Evolutionary conservation across 2,113 vertebrate species (phyloP).

Genomic region (Geothlypis trichas): DNA sequence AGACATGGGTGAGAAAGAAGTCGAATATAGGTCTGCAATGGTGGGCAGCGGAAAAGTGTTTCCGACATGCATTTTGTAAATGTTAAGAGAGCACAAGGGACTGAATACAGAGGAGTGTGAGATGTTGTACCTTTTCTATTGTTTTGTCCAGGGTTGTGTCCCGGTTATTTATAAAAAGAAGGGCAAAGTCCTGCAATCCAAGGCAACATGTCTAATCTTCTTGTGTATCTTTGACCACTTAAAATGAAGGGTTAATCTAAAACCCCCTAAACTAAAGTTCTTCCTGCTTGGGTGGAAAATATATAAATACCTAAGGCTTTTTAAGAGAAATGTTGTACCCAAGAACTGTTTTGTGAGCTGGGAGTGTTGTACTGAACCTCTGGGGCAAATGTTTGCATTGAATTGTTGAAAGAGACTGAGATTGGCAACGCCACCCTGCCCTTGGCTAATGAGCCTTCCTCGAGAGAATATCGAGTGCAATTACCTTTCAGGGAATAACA

Average conservation of each 20-base stretch:
- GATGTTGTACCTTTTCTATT: background rate
- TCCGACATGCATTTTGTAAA: background rate
- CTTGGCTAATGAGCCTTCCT: conserved; percentile 59
- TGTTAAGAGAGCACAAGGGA: background rate
- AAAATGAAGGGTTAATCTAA: background rate
- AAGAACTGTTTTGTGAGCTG: background rate
- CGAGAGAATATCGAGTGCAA: conserved; percentile 66
- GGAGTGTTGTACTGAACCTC: conserved; percentile 30
- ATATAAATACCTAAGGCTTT: background rate
- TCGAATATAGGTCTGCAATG: background rate
- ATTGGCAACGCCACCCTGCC: conserved; percentile 55
- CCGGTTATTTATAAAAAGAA: background rate
- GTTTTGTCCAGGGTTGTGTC: background rate
- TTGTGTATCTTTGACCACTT: background rate
- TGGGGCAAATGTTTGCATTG: conserved; percentile 54
- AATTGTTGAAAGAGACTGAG: conserved; percentile 54
- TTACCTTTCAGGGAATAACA: conserved; percentile 67
- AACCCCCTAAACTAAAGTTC: background rate
- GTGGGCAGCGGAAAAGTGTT: background rate
- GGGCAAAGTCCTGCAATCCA: background rate
- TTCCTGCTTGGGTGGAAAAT: background rate
- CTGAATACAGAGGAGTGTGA: background rate
- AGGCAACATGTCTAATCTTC: background rate
- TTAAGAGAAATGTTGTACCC: background rate
- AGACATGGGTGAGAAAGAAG: background rate